These are phyloP conservation scores for Eumacrocentrus americanus DNA, from an alignment of 2,888 invertebrate species.

Conservation along the genomic window DNA sequence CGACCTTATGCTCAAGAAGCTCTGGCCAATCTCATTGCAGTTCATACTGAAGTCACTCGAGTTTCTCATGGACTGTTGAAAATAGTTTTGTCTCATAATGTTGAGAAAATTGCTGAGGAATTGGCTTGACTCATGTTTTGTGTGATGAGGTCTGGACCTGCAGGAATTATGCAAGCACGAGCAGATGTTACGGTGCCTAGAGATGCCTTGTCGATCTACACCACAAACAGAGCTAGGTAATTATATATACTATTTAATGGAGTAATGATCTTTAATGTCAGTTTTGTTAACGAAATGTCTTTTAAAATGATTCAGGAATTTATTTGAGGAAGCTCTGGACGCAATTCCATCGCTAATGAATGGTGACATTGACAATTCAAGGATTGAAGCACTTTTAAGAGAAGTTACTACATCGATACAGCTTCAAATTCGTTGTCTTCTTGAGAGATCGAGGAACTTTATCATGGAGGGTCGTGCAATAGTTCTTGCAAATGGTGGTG, in stretches of 20 bases:
- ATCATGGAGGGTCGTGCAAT: conserved; percentile 99
- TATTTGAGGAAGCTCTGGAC: conserved; percentile 82
- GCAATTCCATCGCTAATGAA: conserved; percentile 73
- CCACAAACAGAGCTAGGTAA: conserved; percentile 72
- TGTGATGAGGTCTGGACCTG: conserved; percentile 71
- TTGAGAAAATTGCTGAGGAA: conserved; percentile 93
- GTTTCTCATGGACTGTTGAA: conserved; percentile 80
- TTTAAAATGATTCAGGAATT: conserved; percentile 64
- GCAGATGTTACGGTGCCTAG: conserved; percentile 76
- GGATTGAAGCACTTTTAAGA: conserved; percentile 51
- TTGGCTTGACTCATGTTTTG: conserved; percentile 85
- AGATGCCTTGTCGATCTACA: conserved; percentile 70
- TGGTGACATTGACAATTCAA: conserved; percentile 63
- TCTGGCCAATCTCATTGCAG: conserved; percentile 79
- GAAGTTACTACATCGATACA: conserved; percentile 54
- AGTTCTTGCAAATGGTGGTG: conserved; percentile 99
- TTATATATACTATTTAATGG: conserved; percentile 33
- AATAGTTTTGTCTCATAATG: conserved; percentile 75
- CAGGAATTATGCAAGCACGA: conserved; percentile 79
- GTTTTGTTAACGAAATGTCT: too few species aligned
- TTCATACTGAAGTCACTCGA: conserved; percentile 78
- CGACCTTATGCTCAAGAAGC: conserved; percentile 89
- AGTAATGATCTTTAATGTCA: neutral
- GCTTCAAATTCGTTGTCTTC: conserved; percentile 55
- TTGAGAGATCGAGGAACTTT: conserved; percentile 72